Evolutionary conservation across 2,113 vertebrate genomes (phyloP).

Genomic region (Rousettus leschenaultii): DNA sequence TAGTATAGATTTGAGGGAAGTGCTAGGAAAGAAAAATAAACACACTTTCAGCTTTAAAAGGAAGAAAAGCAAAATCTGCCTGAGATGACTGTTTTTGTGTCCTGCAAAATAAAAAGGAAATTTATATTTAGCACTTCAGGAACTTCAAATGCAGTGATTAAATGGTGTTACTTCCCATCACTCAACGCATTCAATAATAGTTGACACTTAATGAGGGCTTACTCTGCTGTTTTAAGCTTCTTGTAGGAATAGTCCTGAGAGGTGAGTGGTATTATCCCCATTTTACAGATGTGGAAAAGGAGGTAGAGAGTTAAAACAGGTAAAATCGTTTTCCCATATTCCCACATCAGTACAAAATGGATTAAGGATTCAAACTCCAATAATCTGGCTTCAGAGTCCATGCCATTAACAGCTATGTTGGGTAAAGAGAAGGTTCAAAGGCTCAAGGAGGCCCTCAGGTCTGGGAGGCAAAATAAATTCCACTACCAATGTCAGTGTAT

Average conservation of each 20-base stretch:
- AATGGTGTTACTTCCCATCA: conserved; percentile 10
- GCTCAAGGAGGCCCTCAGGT: background rate
- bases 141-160: background rate
- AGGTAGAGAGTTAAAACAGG: background rate
- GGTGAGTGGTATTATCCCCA: background rate
- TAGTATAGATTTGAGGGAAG: conserved; percentile 33
- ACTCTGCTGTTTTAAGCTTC: background rate
- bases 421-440: conserved; percentile 12
- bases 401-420: background rate
- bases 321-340: background rate
- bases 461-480: background rate
- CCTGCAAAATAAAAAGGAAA: conserved; percentile 46
- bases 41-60: conserved; percentile 38
- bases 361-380: background rate
- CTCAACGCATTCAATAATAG: background rate
- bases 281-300: conserved; percentile 27
- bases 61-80: conserved; percentile 9
- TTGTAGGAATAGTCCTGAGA: background rate
- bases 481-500: background rate
- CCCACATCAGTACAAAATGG: background rate
- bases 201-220: background rate
- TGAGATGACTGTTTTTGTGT: background rate
- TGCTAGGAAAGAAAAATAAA: conserved; percentile 15
- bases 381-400: background rate
- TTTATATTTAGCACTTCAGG: background rate